phyloP scores from a whole-genome alignment of 35 echinoderm and acorn worm species.

The Diadema setosum region DNA sequence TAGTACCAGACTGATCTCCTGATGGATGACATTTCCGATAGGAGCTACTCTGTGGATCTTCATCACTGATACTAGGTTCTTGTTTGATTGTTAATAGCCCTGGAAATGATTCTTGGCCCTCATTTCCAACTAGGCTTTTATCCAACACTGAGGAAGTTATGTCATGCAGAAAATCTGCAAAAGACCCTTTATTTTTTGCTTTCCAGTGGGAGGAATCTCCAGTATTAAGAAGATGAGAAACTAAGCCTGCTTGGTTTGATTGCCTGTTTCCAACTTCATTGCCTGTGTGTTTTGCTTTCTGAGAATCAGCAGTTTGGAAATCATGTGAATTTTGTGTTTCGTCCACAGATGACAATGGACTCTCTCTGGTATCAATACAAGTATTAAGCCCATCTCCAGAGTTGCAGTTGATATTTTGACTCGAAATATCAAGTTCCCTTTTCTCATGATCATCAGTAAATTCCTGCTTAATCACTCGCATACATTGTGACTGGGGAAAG shows the following conservation, averaged over 20 bases:
- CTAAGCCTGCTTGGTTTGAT: not conserved
- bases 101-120: not conserved
- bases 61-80: not conserved
- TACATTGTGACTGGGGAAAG: not conserved
- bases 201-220: not conserved
- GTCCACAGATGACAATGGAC: not conserved
- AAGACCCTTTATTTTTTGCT: not conserved
- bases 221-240: not conserved
- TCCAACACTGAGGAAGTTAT: not conserved
- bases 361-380: not conserved
- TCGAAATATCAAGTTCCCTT: no score
- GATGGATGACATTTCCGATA: not conserved
- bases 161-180: slow-evolving; percentile 9
- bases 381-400: not conserved
- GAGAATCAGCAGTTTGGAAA: not conserved
- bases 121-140: not conserved
- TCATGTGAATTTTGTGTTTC: not conserved
- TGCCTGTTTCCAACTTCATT: not conserved
- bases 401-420: no score
- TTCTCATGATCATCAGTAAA: no score
- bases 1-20: not conserved
- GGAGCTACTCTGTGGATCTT: not conserved
- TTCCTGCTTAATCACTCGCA: no score
- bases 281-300: not conserved
- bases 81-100: not conserved